phyloP scores from a whole-genome alignment of 2,797 vertebrate genomes.

The Trachurus trachurus region DNA sequence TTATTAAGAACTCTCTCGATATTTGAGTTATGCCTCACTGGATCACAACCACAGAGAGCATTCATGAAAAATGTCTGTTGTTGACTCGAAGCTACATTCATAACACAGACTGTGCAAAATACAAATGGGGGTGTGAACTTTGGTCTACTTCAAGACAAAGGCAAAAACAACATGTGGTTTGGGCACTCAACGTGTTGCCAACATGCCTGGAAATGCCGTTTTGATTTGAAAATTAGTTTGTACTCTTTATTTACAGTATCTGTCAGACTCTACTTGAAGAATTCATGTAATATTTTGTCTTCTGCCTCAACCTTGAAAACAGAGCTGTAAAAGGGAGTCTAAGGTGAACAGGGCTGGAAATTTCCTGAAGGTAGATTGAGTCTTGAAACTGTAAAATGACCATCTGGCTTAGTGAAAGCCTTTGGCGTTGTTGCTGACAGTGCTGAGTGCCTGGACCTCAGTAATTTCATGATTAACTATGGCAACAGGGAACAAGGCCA shows the following conservation, averaged over 20 bases:
- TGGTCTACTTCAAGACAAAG: conserved; percentile 26
- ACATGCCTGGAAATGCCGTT: not conserved
- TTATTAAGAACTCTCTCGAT: not conserved
- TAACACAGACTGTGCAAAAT: not conserved
- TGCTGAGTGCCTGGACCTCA: conserved; percentile 25
- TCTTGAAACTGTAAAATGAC: conserved; percentile 51
- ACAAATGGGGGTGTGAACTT: conserved; percentile 22
- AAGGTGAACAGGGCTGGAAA: conserved; percentile 11
- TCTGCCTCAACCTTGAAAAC: conserved; percentile 5
- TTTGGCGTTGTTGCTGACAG: conserved; percentile 40
- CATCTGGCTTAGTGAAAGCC: conserved; percentile 58
- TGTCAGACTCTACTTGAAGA: not conserved
- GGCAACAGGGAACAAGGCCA: conserved; percentile 51
- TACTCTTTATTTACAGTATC: not conserved
- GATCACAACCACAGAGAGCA: not conserved
- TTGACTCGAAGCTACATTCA: not conserved
- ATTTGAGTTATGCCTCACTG: not conserved
- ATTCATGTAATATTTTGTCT: not conserved
- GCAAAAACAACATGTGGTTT: not conserved
- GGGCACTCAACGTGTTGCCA: not conserved
- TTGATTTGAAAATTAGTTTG: not conserved
- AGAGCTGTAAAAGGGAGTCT: conserved; percentile 11
- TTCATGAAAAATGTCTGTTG: not conserved
- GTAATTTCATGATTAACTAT: conserved; percentile 62
- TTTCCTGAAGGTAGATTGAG: conserved; percentile 28